phyloP scores from a whole-genome alignment of 2,888 invertebrate species.

The Cheilosia pagana region DNA sequence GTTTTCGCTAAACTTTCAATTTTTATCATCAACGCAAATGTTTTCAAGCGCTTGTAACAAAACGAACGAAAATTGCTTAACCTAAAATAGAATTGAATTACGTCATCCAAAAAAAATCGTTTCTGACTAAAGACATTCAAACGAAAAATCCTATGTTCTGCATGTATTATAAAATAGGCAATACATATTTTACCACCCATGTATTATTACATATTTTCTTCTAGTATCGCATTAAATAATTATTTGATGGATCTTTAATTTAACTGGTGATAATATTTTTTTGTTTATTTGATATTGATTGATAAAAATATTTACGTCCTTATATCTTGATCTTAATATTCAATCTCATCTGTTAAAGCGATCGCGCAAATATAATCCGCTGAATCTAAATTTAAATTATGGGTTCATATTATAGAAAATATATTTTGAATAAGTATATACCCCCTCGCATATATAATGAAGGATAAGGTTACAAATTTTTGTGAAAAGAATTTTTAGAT shows the following conservation, averaged over 20 bases:
- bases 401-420: conserved; percentile 5
- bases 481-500: conserved; percentile 13
- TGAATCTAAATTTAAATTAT: conserved; percentile 51
- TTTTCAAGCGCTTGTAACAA: conserved; percentile 2
- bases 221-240: background rate
- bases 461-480: conserved; percentile 53
- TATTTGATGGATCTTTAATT: background rate
- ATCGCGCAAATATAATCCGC: conserved; percentile 7
- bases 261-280: background rate
- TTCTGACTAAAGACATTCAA: background rate
- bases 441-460: conserved; percentile 22
- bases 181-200: background rate
- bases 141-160: background rate
- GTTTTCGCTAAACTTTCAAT: background rate
- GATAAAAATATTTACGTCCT: background rate
- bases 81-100: conserved; percentile 37
- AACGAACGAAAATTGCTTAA: conserved; percentile 13
- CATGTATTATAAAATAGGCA: background rate
- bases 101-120: conserved; percentile 18
- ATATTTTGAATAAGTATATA: conserved; percentile 23
- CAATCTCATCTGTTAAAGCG: conserved; percentile 4
- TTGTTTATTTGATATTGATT: background rate
- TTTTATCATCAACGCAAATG: conserved; percentile 14
- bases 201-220: background rate
- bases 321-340: conserved; percentile 2